Base-by-base conservation (phyloP, 2,113 vertebrate genomes). In the Saguinus midas region DNA sequence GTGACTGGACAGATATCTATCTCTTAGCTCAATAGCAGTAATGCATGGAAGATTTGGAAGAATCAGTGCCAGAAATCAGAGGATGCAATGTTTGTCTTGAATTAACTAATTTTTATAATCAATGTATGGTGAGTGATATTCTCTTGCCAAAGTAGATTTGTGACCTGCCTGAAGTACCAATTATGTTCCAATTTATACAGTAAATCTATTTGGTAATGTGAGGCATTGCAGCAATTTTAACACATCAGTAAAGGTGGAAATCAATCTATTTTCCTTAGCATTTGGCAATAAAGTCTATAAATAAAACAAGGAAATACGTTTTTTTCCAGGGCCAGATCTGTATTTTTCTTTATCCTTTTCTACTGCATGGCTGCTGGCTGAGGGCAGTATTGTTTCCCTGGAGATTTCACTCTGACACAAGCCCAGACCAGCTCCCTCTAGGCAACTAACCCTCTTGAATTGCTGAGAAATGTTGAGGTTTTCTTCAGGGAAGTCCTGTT, bases 101-200 rank as follows among this genome's bases (percentile, higher is more conserved):
- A 99, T 98, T 98, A 98, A 98, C 97, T 98, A 98, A 98, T 98
- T 98, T 98, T 98, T 98, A 97, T 97, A 98, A 98, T 98, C 98
- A 97, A 3, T 97, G 97, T 98, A 89, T 97, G 97, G 87, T 98
- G 98, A 98, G 97, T 98, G 98, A 98, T 98, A 98, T 61, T 72
- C 88, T 98, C 95, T 95, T 98, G 97, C 97, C 96, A 97, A 97
- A 90, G 94, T 94, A 98, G 98, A 98, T 98, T 98, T 98, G 98
- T 98, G 95, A 97, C 73, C 98, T 97, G 97, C 96, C 96, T 98
- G 91, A 98, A 98, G 97, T 98, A 98, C 97, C 98, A 98, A 98
- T 98, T 98, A 98, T 97, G 97, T 98, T 98, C 91, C 61, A 96
- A 97, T 98, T 98, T 97, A 97, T 96, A 90, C 83, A 96, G 92